Conservation (phyloP, 1,140 invertebrate genomes). For the Sipha flava region DNA sequence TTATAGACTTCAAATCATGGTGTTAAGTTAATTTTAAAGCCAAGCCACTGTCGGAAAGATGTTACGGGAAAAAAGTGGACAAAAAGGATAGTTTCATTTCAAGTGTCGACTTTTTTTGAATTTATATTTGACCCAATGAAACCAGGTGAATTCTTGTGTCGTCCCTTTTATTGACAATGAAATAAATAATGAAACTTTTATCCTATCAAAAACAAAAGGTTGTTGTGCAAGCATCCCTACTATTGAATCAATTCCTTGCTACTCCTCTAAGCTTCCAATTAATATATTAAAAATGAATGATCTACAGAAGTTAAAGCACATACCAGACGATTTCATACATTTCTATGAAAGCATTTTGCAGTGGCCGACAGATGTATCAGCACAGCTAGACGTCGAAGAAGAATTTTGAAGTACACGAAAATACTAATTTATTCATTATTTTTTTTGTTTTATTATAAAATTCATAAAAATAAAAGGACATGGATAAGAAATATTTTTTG, state of each 20-base stretch:
- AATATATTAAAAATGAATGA: constrained; percentile 2
- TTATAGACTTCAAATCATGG: background rate
- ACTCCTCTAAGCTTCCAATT: background rate
- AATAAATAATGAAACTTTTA: background rate
- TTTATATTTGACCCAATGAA: background rate
- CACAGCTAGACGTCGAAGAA: background rate
- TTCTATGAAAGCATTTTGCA: background rate
- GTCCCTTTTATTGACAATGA: background rate
- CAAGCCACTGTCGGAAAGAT: background rate
- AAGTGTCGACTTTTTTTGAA: background rate
- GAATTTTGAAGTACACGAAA: background rate
- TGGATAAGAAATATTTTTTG: background rate
- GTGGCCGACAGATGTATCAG: background rate
- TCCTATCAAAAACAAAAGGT: background rate
- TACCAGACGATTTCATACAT: background rate
- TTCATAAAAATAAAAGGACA: background rate
- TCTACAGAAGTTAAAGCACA: background rate
- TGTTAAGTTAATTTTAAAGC: background rate
- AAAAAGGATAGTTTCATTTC: background rate
- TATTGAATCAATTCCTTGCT: background rate
- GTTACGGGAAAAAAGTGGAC: background rate
- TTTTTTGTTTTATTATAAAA: too few species aligned
- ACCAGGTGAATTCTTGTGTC: background rate
- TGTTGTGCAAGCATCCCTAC: background rate
- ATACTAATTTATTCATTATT: background rate